Evolutionary conservation across 2,113 vertebrate species (phyloP), one percentile per base, ranked within the genome.

Genomic region (Callopanchax toddi): DNA sequence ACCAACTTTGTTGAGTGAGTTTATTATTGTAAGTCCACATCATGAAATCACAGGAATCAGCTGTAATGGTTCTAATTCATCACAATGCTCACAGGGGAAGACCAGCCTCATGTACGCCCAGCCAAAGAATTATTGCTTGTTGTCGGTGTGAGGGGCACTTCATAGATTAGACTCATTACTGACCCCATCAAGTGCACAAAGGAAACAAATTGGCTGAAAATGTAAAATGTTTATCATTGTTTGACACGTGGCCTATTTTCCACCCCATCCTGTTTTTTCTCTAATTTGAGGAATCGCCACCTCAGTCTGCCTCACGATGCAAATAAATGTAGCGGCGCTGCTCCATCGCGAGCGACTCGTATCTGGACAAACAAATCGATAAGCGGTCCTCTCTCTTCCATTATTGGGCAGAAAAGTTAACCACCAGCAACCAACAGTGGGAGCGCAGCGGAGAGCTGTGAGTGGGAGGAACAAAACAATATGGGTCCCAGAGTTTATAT

Each of bases 331-430:
- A 57, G 43, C 62, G n/a, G 51, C 13, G 11, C 49, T 5, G 68
- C 74, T 71, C 58, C 11, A 12, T 55, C 0, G 37, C 64, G 69
- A 71, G 63, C 39, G 74, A 68, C 61, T 81, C 26, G 63, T 75
- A 79, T 85, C 85, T 48, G 60, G 68, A 80, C 73, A 87, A 87
- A 87, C 81, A 77, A 84, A 88, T 89, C 86, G 17, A 89, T 89
- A 75, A 51, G 68, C 56, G 45, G 76, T 75, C 68, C 71, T 55
- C 72, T 78, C 69, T 54, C 49, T 71, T 87, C 78, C 82, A 83
- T 88, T 85, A 83, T 78, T 55, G 11, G 66, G 43, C 36, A 37
- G 74, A 62, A 81, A 84, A 83, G 85, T 86, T 76, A 87, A 90
- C 76, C 71, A 78, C 39, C 65, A 76, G 76, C 72, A n/a, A 59